Evolutionary conservation across 2,888 invertebrate species (phyloP), one percentile per base, ranked within the genome.

Genomic region (Philhelius pedissequus): DNA sequence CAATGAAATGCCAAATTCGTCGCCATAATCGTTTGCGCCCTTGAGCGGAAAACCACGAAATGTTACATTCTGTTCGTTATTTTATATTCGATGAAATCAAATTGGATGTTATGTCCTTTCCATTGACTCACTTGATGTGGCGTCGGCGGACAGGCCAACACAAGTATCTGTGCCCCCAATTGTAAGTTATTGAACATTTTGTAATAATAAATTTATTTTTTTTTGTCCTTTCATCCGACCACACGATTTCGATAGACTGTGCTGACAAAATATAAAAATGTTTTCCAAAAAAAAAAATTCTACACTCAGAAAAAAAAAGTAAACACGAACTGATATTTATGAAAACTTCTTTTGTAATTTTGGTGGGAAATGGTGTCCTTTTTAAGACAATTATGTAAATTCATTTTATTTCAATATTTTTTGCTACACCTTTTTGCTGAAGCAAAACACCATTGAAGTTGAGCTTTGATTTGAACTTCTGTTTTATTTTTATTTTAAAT

Each of bases 91-190:
- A 79, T 75, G 79, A 75, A 84, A 84, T 84, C 74, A 84, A 84
- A 84, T 84, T 79, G 83, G 79, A 79, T 79, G 79, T 84, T 84
- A 79, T 75, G 83, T 84, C 83, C 83, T 48, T 84, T 79, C 79
- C 75, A 84, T 83, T 83, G 74, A 78, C 73, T 79, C 74, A 50
- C 18, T 60, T 45, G 70, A 64, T 78, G 54, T 54, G 25, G 52
- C 40, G 66, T 35, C 52, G 43, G 68, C 60, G 69, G 74, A 66
- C 48, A 69, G 74, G 43, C 70, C 52, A 50, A 38, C 43, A 77
- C 52, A 66, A 73, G 77, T 71, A 81, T 81, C 76, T 81, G 50
- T 50, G 40, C 62, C 70, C 73, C 64, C 74, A 22, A 56, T 56
- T 75, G 66, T 64, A 75, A 66, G 54, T 40, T 56, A 78, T 78